Evolutionary conservation across 2,888 invertebrate genomes (phyloP), one percentile per base, ranked within the genome.

Genomic region (Sclerodermus sp.): DNA sequence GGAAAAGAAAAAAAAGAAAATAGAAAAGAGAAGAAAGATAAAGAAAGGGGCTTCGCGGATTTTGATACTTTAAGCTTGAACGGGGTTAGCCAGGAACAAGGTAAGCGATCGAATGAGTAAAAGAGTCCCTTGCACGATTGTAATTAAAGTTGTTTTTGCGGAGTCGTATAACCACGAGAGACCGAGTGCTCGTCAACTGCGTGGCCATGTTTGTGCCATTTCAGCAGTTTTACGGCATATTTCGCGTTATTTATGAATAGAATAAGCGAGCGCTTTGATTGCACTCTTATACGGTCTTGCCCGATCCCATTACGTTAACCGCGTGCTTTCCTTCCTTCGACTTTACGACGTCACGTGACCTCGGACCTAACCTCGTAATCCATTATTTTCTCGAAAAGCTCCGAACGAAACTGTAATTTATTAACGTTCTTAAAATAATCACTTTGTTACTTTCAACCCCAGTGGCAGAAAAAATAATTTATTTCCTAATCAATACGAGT

Each of bases 191-290:
- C 42, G 38, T 45, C 47, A 51, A 49, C 40, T 32, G 14, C 39
- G 17, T 36, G 14, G 41, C 42, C 44, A 49, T 45, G 49, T 56
- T 52, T 49, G 34, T 47, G 44, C 51, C 46, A 51, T 66, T 70
- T 64, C 61, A 55, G 51, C 63, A 54, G 61, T 65, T 68, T 69
- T 64, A 66, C 58, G 62, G 58, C 63, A 56, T 45, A 58, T 60
- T 63, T 60, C 47, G 42, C 47, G 55, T 56, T 58, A 57, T 59
- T 58, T 66, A 51, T 49, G 58, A 57, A 58, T 47, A 57, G 49
- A 50, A 44, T 52, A 14, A 43, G 43, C 39, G 18, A 17, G 34
- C 51, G 38, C 17, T 50, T 47, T 53, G 55, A 60, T 62, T 60
- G 51, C 56, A 42, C 34, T 40, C 49, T 45, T 51, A 13, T 2